Percentiles rank a stretch among this genome's conserved stretches.
Evolutionary conservation across 2,888 invertebrate genomes (phyloP).

Genomic region (Perithous albicinctus): DNA sequence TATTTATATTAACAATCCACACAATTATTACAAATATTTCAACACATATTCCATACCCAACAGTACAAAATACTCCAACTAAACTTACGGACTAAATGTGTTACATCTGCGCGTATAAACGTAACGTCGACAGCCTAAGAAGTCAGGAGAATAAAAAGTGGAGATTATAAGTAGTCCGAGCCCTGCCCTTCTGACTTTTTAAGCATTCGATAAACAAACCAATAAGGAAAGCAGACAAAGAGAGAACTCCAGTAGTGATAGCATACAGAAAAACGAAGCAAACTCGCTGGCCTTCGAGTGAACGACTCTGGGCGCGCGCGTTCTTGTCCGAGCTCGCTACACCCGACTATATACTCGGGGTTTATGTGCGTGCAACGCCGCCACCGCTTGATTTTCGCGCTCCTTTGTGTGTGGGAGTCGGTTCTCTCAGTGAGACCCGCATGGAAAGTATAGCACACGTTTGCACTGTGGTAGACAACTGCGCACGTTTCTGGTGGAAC

Average conservation of each 20-base stretch:
- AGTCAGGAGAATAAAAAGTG: background rate
- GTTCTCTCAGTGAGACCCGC: background rate
- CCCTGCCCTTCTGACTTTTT: background rate
- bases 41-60: no score
- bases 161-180: background rate
- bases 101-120: background rate
- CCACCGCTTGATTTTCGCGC: constrained; percentile 5
- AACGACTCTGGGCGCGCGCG: constrained; percentile 15
- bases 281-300: constrained; percentile 34
- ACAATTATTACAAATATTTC: no score
- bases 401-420: constrained; percentile 22
- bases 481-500: background rate
- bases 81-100: no score
- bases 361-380: constrained; percentile 27
- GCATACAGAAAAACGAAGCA: constrained; percentile 20
- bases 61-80: no score
- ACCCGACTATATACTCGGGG: constrained; percentile 6
- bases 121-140: background rate
- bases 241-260: background rate
- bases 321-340: constrained; percentile 15
- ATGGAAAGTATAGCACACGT: background rate
- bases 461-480: background rate
- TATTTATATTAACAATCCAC: no score
- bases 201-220: background rate
- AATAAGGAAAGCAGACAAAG: background rate